Evolutionary conservation across 2,888 invertebrate genomes (phyloP).

Genomic region (Tanypteryx hageni): DNA sequence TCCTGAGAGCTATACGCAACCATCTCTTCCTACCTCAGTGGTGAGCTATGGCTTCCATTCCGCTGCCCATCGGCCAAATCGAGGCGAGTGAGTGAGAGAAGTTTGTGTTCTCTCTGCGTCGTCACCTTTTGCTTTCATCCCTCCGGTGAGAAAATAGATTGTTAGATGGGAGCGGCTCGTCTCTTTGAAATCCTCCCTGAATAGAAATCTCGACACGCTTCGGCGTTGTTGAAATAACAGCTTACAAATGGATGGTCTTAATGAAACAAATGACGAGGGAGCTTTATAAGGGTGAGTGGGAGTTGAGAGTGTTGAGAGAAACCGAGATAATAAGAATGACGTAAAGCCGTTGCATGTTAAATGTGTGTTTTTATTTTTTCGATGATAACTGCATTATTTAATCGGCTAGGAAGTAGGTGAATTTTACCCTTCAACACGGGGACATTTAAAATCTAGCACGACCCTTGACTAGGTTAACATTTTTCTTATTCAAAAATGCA

Average conservation of each 20-base stretch:
- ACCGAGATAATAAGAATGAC: neutral
- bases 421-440: no score
- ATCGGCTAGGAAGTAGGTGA: no score
- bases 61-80: neutral
- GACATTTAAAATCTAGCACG: no score
- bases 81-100: neutral
- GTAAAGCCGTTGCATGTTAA: no score
- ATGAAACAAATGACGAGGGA: neutral
- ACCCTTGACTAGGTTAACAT: no score
- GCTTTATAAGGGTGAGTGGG: neutral
- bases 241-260: neutral
- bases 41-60: conserved; percentile 22
- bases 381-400: no score
- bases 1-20: neutral
- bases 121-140: neutral
- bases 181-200: neutral
- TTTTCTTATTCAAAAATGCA: no score
- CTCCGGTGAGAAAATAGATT: neutral
- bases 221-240: neutral
- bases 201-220: neutral
- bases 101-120: neutral
- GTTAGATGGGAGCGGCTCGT: neutral
- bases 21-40: neutral
- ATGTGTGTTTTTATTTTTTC: no score
- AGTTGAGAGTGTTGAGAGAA: neutral